Base-by-base conservation (phyloP, 2,888 invertebrate species). In the Plebejus anna region DNA sequence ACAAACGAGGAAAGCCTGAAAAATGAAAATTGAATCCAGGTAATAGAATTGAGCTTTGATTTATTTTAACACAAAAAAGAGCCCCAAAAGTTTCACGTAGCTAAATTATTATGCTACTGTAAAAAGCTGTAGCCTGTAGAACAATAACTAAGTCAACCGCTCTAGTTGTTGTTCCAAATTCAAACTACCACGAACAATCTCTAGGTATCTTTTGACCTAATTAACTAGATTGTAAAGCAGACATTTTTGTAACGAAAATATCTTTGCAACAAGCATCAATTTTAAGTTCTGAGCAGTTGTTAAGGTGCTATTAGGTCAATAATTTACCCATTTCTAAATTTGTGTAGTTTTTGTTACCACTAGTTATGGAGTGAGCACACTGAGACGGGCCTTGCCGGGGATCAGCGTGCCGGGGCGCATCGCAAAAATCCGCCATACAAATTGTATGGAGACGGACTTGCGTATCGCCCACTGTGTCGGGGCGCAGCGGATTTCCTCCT, bases 101-200 rank as follows among this genome's bases (percentile, higher is more conserved):
- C 32, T 36, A 16, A 66, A 66, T 36, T 32, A 32, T 4, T 32
- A 32, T 4, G 66, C 32, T 32, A 32, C 66, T 4, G 66, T 36
- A 13, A 66, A 32, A 32, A 36, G 32, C 32, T 32, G 32, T 32
- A 36, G 32, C 16, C 32, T 32, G 32, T 32, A 36, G 32, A 66
- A 66, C 36, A 66, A 66, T 13, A 66, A 36, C 13, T 36, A 36
- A 66, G 11, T 16, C 6, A 6, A 66, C 36, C 32, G 32, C 66
- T 36, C 61, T 61, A 61, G 66, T 66, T 32, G 28, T 61, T 61
- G 32, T 32, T 32, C 66, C 66, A 36, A 66, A 66, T 66, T 66
- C 32, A 66, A 66, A 66, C 32, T 66, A 66, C 66, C 5, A 66
- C 66, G 13, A 66, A 36, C 16, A 32, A 66, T 66, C 66, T 32